phyloP scores from a whole-genome alignment of 2,888 invertebrate genomes.

The Allophyes oxyacanthae region DNA sequence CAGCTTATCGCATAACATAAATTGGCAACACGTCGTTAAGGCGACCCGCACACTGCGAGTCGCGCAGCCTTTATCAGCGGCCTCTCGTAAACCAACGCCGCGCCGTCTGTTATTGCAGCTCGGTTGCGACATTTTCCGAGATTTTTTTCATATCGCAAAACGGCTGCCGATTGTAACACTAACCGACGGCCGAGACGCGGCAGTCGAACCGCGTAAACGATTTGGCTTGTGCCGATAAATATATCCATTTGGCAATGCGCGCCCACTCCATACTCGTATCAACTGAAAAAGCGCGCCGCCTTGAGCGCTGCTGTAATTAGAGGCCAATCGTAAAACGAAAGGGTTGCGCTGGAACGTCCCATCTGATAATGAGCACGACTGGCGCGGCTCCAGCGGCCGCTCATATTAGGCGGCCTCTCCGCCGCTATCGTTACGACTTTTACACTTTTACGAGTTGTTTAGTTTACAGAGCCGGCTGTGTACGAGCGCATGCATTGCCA shows the following conservation, averaged over 20 bases:
- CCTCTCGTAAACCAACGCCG: constrained; percentile 86
- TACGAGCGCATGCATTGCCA: constrained; percentile 81
- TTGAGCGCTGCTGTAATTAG: constrained; percentile 87
- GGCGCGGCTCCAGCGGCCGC: constrained; percentile 86
- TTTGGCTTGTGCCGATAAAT: constrained; percentile 81
- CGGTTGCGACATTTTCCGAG: constrained; percentile 78
- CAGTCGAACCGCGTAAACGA: constrained; percentile 78
- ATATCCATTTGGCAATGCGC: constrained; percentile 84
- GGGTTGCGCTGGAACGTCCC: constrained; percentile 85
- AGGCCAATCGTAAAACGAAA: constrained; percentile 89
- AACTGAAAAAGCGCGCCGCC: constrained; percentile 83
- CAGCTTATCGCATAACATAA: constrained; percentile 87
- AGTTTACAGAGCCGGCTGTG: constrained; percentile 84
- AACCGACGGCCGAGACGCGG: constrained; percentile 68
- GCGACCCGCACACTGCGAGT: constrained; percentile 80
- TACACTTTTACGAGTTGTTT: constrained; percentile 89
- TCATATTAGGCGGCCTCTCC: constrained; percentile 85
- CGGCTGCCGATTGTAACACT: constrained; percentile 68
- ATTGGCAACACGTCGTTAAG: constrained; percentile 89
- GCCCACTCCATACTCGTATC: constrained; percentile 72
- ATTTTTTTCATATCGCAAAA: constrained; percentile 85
- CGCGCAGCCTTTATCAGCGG: constrained; percentile 81
- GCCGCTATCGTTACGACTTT: constrained; percentile 87
- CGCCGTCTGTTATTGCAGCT: constrained; percentile 83
- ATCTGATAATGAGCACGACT: constrained; percentile 88